phyloP scores from a whole-genome alignment of 1,140 invertebrate genomes.

The Drosophila ananassae region DNA sequence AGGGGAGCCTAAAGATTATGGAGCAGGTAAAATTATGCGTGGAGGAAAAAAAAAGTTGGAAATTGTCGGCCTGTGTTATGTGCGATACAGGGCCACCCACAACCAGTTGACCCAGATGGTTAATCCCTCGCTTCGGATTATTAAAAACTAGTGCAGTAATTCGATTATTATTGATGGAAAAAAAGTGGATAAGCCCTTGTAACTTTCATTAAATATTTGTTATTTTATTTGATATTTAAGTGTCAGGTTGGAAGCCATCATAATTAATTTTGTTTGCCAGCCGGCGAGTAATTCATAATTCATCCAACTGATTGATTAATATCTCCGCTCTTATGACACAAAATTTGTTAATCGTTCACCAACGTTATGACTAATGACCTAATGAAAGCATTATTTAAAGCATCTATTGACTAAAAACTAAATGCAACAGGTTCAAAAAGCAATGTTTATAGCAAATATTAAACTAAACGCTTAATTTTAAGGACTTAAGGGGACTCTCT shows the following conservation, averaged over 20 bases:
- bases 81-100: constrained; percentile 4
- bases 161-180: neutral
- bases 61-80: too few relatives aligned
- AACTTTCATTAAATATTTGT: neutral
- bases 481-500: neutral
- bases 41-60: too few relatives aligned
- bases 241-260: too few relatives aligned
- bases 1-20: too few relatives aligned
- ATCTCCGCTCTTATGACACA: neutral
- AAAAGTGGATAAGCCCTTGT: too few relatives aligned
- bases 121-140: constrained; percentile 18
- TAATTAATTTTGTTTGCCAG: neutral
- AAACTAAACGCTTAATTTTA: neutral
- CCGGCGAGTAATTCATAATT: neutral
- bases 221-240: too few relatives aligned
- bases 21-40: too few relatives aligned
- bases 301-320: neutral
- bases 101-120: constrained; percentile 11
- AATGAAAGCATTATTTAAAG: too few relatives aligned
- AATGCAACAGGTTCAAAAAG: neutral
- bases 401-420: neutral
- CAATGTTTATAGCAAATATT: neutral
- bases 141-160: neutral
- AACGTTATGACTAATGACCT: neutral
- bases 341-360: neutral